These are phyloP conservation scores for Anableps anableps DNA, from an alignment of 2,797 vertebrate genomes.

Conservation along the genomic window DNA sequence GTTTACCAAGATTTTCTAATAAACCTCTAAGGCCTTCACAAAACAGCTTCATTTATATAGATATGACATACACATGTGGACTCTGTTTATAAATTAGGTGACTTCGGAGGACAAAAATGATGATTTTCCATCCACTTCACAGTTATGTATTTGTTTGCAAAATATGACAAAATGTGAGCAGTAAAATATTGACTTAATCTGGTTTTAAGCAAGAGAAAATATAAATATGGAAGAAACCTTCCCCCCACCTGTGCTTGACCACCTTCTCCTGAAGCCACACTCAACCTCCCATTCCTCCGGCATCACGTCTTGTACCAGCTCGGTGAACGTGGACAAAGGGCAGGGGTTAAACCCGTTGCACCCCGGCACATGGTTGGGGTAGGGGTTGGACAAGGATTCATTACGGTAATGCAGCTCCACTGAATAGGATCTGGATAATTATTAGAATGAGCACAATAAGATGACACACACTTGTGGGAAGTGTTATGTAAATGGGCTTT, in stretches of 20 bases:
- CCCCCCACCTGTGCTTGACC: slow-evolving; percentile 64
- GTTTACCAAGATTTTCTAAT: too few species aligned
- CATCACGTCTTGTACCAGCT: slow-evolving; percentile 81
- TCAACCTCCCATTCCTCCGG: slow-evolving; percentile 82
- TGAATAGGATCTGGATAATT: slow-evolving; percentile 79
- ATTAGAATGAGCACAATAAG: slow-evolving; percentile 49
- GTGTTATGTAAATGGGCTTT: slow-evolving; percentile 37
- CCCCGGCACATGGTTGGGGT: slow-evolving; percentile 83
- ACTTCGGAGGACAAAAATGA: too few species aligned
- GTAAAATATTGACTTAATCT: not conserved
- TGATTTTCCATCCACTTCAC: not conserved
- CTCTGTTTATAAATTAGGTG: too few species aligned
- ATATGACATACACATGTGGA: too few species aligned
- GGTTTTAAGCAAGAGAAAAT: not conserved
- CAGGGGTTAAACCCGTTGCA: slow-evolving; percentile 83
- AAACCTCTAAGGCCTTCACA: not conserved
- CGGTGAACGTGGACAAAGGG: slow-evolving; percentile 81
- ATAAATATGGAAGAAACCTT: not conserved
- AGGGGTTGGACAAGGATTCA: slow-evolving; percentile 80
- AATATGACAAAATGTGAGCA: not conserved
- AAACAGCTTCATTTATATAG: not conserved
- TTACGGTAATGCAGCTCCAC: slow-evolving; percentile 89
- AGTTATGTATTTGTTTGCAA: not conserved
- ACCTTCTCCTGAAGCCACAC: slow-evolving; percentile 73
- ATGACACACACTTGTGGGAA: slow-evolving; percentile 41